phyloP scores from a whole-genome alignment of 2,113 vertebrate species.

The Siniperca knerii region DNA sequence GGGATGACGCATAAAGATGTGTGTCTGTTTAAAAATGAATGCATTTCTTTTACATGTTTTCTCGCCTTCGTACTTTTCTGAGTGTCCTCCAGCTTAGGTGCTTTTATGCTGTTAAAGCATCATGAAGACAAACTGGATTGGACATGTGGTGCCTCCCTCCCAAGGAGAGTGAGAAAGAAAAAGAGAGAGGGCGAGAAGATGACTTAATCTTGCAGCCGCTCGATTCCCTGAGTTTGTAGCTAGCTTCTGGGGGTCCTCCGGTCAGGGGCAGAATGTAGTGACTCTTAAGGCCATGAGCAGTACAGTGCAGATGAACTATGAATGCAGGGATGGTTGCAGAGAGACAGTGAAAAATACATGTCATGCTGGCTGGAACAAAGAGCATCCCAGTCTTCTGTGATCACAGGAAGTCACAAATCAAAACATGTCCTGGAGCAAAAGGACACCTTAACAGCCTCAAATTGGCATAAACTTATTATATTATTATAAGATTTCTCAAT shows the following conservation, averaged over 20 bases:
- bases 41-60: slow-evolving; percentile 28
- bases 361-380: neutral
- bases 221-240: slow-evolving; percentile 26
- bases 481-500: neutral
- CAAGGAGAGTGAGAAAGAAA: neutral
- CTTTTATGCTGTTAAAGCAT: slow-evolving; percentile 33
- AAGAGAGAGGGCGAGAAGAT: neutral
- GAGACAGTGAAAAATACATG: slow-evolving; percentile 1
- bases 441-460: neutral
- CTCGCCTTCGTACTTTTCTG: neutral
- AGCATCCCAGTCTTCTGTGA: neutral
- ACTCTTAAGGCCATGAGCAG: slow-evolving; percentile 27
- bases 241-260: slow-evolving; percentile 5
- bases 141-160: neutral
- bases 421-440: neutral
- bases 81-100: neutral
- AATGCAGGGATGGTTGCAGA: slow-evolving; percentile 36
- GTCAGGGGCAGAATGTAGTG: slow-evolving; percentile 43
- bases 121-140: slow-evolving; percentile 3
- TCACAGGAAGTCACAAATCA: neutral
- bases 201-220: slow-evolving; percentile 20
- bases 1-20: slow-evolving; percentile 22
- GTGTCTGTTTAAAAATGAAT: slow-evolving; percentile 18
- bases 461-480: neutral
- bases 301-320: slow-evolving; percentile 23